phyloP scores from a whole-genome alignment of 2,797 vertebrate genomes.

The Hylomyscus alleni region DNA sequence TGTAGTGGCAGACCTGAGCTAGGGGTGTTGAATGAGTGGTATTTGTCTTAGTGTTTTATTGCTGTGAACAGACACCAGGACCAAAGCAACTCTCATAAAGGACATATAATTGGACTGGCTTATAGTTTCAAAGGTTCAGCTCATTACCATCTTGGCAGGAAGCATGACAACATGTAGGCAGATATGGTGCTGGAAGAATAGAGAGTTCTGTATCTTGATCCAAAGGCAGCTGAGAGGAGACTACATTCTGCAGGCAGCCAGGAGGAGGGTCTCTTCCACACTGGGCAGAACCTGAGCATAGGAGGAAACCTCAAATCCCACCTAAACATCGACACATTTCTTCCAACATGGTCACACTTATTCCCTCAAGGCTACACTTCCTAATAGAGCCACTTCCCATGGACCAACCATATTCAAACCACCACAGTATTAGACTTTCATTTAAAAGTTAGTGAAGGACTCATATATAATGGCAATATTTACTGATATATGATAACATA shows the following conservation, averaged over 20 bases:
- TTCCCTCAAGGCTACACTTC: neutral
- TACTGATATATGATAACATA: neutral
- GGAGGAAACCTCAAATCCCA: neutral
- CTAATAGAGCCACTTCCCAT: neutral
- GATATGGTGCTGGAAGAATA: neutral
- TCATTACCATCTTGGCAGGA: neutral
- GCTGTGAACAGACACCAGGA: neutral
- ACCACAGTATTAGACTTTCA: rapidly evolving
- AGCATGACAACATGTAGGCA: neutral
- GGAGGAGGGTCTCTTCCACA: neutral
- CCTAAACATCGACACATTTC: neutral
- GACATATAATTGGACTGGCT: neutral
- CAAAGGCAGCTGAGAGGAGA: neutral
- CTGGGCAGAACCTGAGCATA: neutral
- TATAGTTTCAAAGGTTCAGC: neutral
- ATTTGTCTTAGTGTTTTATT: neutral
- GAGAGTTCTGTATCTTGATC: neutral
- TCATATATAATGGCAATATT: neutral
- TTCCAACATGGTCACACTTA: neutral
- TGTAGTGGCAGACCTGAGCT: neutral
- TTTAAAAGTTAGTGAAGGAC: neutral
- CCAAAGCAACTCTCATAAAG: neutral
- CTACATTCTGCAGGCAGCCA: neutral
- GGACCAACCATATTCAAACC: neutral
- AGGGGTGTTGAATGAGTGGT: neutral